Base-by-base conservation (phyloP, 2,888 invertebrate genomes). In the Pseudoips prasinana region DNA sequence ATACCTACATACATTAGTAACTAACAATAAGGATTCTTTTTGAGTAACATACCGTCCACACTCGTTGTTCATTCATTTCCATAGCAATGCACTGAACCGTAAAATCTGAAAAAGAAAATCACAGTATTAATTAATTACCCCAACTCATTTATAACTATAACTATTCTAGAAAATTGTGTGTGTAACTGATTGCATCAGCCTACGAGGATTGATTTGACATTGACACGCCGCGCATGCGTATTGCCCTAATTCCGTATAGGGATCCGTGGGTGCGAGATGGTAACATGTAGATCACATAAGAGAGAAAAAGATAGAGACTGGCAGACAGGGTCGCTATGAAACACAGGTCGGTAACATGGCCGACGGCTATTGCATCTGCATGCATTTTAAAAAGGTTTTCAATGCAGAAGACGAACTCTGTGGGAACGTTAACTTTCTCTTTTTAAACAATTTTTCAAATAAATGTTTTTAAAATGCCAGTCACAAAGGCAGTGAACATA, bases 191-290 rank as follows among this genome's bases (percentile, higher is more conserved):
- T 87, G 87, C 87, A 87, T 84, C 84, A 80, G 82, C 83, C 75
- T 83, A 83, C 73, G 63, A 74, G 70, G 80, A 88, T 88, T 88
- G 88, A 88, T 88, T 88, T 86, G 88, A 88, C 87, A 87, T 88
- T 88, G 88, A 84, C 74, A 72, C 62, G 64, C 58, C 64, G 73
- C 88, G 88, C 88, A 88, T 88, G 88, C 88, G 88, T 80, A 78
- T 74, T 78, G 81, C 69, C 83, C 81, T 78, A 86, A 81, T 87
- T 86, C 70, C 59, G 53, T 68, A 62, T 69, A 69, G 64, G 61
- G 63, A 59, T 67, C 66, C 55, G 59, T 45, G 37, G 48, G 48
- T 30, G 31, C 47, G 69, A 70, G 81, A 83, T 41, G 54, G 57
- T 29, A 10, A 39, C 45, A 78, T 64, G 37, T 43, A 43, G 37